A percentile compares a stretch with the other conserved stretches of the same genome.
phyloP scores from a whole-genome alignment of 1,140 invertebrate genomes.

The Akabosia matsudoensis region DNA sequence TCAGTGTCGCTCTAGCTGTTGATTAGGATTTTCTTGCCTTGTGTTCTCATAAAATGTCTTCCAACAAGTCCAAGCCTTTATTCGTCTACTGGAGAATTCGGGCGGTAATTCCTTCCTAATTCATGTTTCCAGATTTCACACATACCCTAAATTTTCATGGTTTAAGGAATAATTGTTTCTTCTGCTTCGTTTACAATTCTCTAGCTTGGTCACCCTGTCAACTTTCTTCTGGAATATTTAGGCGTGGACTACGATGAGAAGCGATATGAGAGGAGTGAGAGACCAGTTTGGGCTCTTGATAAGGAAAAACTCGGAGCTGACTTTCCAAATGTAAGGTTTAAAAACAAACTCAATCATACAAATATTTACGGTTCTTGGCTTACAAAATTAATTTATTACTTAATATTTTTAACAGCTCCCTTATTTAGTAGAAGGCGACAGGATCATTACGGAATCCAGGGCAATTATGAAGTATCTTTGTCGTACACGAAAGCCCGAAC shows the following conservation, averaged over 20 bases:
- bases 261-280: not conserved
- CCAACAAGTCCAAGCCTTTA: conserved; percentile 10
- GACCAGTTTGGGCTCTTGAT: not conserved
- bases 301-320: not conserved
- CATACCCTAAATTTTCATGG: not conserved
- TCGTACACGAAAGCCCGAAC: not conserved
- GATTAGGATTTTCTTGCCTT: no score
- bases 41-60: no score
- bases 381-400: not conserved
- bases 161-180: no score
- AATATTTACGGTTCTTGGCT: no score
- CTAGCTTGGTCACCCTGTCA: conserved; percentile 19
- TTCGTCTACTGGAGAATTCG: conserved; percentile 18
- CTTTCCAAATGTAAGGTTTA: conserved; percentile 35
- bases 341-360: not conserved
- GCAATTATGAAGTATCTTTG: conserved; percentile 35
- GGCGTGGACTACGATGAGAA: conserved; percentile 34
- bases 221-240: conserved; percentile 25
- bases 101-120: conserved; percentile 7
- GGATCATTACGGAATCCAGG: conserved; percentile 28
- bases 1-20: no score
- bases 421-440: conserved; percentile 29
- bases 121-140: not conserved
- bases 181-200: no score
- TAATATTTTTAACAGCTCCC: conserved; percentile 27